phyloP scores from a whole-genome alignment of 2,888 invertebrate genomes.

The Cylindroiulus punctatus region DNA sequence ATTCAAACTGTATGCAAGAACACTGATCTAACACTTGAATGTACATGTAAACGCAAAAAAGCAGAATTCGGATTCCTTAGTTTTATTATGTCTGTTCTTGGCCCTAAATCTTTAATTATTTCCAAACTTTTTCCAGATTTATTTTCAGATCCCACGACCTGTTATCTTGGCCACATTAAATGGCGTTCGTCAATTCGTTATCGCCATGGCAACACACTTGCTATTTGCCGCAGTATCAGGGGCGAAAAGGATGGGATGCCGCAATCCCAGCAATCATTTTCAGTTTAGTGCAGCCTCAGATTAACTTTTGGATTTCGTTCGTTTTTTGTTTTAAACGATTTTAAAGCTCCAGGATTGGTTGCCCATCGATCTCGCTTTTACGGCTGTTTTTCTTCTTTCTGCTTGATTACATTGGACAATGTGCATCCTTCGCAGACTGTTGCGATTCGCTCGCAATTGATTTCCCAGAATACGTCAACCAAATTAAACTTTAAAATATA shows the following conservation, averaged over 20 bases:
- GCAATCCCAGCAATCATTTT: conserved; percentile 47
- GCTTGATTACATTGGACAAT: conserved; percentile 24
- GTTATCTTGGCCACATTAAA: not conserved
- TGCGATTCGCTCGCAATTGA: not conserved
- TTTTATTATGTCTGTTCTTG: not conserved
- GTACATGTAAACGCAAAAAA: no score
- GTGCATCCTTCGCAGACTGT: conserved; percentile 8
- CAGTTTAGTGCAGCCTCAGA: conserved; percentile 39
- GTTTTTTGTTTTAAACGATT: conserved; percentile 4
- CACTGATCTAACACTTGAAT: no score
- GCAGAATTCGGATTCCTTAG: not conserved
- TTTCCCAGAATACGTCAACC: not conserved
- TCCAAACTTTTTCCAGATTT: conserved; percentile 2
- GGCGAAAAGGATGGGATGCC: conserved; percentile 36
- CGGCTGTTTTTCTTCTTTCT: conserved; percentile 11
- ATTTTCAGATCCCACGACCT: not conserved
- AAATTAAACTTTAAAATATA: conserved; percentile 34
- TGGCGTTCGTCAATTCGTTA: conserved; percentile 23
- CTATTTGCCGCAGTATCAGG: not conserved
- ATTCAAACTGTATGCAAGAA: no score
- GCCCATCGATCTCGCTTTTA: conserved; percentile 30
- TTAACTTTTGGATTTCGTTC: conserved; percentile 45
- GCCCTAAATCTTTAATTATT: not conserved
- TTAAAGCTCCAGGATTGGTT: conserved; percentile 31
- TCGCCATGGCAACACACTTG: conserved; percentile 30